A percentile compares a stretch with the other conserved stretches of the same genome.
phyloP scores from a whole-genome alignment of 2,888 invertebrate species.

The Tetragonula carbonaria region DNA sequence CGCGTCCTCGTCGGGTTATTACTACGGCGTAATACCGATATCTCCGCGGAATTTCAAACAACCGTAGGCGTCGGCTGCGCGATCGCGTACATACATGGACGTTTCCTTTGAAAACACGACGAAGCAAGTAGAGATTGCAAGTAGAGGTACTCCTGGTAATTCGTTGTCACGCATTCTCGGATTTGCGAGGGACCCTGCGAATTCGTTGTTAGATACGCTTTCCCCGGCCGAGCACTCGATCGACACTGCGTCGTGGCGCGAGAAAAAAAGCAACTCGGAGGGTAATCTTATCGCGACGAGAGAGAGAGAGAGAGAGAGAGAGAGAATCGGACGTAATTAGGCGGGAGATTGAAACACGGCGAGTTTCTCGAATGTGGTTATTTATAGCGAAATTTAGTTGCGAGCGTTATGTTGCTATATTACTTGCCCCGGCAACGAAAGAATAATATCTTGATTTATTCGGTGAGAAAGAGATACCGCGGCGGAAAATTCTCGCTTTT shows the following conservation, averaged over 20 bases:
- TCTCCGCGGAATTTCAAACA: constrained; percentile 35
- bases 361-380: constrained; percentile 43
- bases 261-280: background rate
- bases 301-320: background rate
- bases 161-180: background rate
- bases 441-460: constrained; percentile 57
- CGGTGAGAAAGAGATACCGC: background rate
- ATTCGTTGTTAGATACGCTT: background rate
- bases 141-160: background rate
- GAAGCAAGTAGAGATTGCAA: background rate
- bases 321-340: constrained; percentile 26
- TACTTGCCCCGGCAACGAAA: constrained; percentile 24
- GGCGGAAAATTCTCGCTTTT: constrained; percentile 27
- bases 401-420: constrained; percentile 2
- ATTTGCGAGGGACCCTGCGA: background rate
- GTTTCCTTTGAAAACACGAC: constrained; percentile 13
- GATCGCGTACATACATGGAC: background rate
- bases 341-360: constrained; percentile 32
- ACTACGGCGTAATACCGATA: constrained; percentile 25
- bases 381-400: constrained; percentile 47
- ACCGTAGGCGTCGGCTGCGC: background rate
- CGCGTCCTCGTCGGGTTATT: constrained; percentile 15
- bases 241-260: too few species aligned
- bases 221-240: background rate
- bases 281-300: background rate